These are phyloP conservation scores for Volucella inanis DNA, from an alignment of 2,888 invertebrate genomes.

Conservation along the genomic window DNA sequence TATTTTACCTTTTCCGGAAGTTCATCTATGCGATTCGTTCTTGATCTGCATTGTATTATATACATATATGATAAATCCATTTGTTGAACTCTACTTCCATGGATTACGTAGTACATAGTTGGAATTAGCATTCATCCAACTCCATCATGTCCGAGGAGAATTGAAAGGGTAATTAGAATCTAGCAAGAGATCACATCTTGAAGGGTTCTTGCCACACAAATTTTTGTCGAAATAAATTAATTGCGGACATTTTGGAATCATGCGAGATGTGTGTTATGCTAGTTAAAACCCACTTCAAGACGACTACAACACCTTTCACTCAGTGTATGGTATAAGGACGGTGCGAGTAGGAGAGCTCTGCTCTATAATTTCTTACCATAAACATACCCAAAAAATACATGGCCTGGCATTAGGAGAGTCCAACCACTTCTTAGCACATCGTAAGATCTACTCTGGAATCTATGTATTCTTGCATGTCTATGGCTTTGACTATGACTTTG, in stretches of 20 bases:
- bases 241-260: slow-evolving; percentile 2
- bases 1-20: slow-evolving; percentile 72
- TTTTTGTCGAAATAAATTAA: neutral
- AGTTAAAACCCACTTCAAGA: slow-evolving; percentile 1
- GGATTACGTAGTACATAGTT: neutral
- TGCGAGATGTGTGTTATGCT: neutral
- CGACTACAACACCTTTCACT: slow-evolving; percentile 50
- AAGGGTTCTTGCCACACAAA: neutral
- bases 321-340: neutral
- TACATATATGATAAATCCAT: slow-evolving; percentile 8
- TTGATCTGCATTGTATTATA: slow-evolving; percentile 19
- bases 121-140: slow-evolving; percentile 8
- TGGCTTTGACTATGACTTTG: neutral
- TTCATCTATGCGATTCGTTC: slow-evolving; percentile 51
- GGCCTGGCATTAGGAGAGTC: slow-evolving; percentile 37
- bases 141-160: slow-evolving; percentile 25
- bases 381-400: slow-evolving; percentile 15
- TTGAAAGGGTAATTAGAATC: slow-evolving; percentile 47
- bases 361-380: slow-evolving; percentile 49
- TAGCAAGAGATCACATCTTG: slow-evolving; percentile 3
- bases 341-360: neutral
- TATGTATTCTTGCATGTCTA: slow-evolving; percentile 17
- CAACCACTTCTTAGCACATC: slow-evolving; percentile 58
- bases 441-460: slow-evolving; percentile 18
- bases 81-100: slow-evolving; percentile 16